Evolutionary conservation across 2,888 invertebrate genomes (phyloP), one percentile per base, ranked within the genome.

Genomic region (Corythucha ciliata): DNA sequence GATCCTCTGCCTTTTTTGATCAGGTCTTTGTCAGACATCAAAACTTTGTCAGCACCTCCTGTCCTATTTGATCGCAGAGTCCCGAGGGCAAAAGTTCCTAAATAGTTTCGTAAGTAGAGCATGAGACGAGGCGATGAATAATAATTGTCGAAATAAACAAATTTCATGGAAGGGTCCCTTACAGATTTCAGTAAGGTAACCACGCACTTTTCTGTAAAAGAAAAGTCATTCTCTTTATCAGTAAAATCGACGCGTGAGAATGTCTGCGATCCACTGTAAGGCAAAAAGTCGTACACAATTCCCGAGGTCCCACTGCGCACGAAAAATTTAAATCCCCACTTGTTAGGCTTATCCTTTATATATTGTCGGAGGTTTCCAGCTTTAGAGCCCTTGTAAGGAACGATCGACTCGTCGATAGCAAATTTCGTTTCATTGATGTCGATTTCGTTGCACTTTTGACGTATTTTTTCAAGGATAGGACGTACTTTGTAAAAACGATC

Each of bases 251-350:
- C 16, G 20, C 16, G 4, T 22, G 33, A 33, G 21, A 36, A 36
- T 14, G 36, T 36, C 16, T 36, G 10, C 18, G 10, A 18, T 14
- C 36, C 36, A 36, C 14, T 20, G 16, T 36, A 36, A n/a, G 36
- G n/a, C 10, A 36, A 12, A n/a, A 36, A 36, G n/a, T 36, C 36
- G 21, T 36, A 36, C 18, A 36, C 16, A 22, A 67, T 61, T 2
- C 65, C 66, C 25, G 60, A 59, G 10, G 64, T 57, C 6, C 65
- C 64, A 34, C 64, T 62, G 14, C 65, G 40, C 1, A 64, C 63
- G 57, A 61, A 64, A 29, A 63, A 62, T 60, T 67, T 66, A 27
- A 63, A 64, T 1, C 66, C 66, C 64, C 64, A 67, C 24, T 66
- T 66, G 10, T 57, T 60, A 1, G 65, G 65, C 46, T 66, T 67